Percentiles rank a stretch among this genome's conserved stretches.
Evolutionary conservation across 2,113 vertebrate species (phyloP).

Genomic region (Echinops telfairi): DNA sequence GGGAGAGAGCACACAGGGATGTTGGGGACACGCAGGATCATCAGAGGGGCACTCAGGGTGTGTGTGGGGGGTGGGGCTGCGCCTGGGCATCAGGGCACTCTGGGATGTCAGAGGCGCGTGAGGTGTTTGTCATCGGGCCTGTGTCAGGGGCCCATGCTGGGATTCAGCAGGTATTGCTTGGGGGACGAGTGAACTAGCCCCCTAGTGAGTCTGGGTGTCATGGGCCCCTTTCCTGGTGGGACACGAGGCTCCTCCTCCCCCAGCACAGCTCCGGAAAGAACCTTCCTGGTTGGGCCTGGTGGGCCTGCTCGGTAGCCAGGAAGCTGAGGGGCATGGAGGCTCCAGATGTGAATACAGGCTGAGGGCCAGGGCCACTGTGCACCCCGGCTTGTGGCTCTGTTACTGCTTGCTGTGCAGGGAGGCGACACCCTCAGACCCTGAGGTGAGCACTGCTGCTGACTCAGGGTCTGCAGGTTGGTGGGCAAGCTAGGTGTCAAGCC

Average conservation of each 20-base stretch:
- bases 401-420: background rate
- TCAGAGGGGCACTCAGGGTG: too few relatives aligned
- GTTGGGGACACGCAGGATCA: too few relatives aligned
- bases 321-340: background rate
- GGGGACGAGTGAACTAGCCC: too few relatives aligned
- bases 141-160: too few relatives aligned
- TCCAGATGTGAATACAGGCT: background rate
- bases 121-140: too few relatives aligned
- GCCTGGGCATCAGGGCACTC: too few relatives aligned
- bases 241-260: too few relatives aligned
- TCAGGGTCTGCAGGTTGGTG: background rate
- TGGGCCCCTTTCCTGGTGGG: background rate
- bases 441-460: background rate
- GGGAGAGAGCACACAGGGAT: too few relatives aligned
- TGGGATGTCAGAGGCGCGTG: background rate
- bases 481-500: background rate
- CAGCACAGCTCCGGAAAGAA: background rate
- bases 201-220: background rate
- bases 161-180: too few relatives aligned
- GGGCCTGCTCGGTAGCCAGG: background rate
- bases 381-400: background rate
- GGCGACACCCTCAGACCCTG: background rate
- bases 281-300: background rate
- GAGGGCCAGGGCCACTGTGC: background rate
- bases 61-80: too few relatives aligned